These are phyloP conservation scores for Girardia tigrina DNA, from an alignment of 2,888 invertebrate genomes.

Conservation along the genomic window DNA sequence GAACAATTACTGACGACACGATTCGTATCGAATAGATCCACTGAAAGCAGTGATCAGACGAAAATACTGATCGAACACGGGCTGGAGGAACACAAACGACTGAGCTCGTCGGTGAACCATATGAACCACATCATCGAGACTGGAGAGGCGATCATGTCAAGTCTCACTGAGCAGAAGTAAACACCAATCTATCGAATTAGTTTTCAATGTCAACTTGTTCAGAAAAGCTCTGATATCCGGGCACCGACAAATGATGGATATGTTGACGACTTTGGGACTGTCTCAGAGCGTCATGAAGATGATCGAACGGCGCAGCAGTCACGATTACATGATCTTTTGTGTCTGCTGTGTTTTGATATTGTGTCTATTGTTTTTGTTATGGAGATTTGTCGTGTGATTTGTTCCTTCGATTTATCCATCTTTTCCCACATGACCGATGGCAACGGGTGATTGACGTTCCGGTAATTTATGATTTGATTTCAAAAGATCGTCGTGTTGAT, in stretches of 20 bases:
- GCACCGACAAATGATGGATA: slow-evolving; percentile 67
- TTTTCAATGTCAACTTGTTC: not conserved
- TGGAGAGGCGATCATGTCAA: not conserved
- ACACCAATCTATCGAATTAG: too few species aligned
- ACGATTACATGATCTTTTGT: slow-evolving; percentile 74
- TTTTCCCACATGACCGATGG: too few species aligned
- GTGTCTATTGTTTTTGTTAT: not conserved
- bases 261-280: slow-evolving; percentile 77
- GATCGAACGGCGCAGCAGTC: slow-evolving; percentile 70
- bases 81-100: not conserved
- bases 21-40: not conserved
- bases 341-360: slow-evolving; percentile 56
- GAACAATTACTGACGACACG: not conserved
- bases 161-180: slow-evolving; percentile 1
- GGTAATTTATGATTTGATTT: too few species aligned
- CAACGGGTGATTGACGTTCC: too few species aligned
- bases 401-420: too few species aligned
- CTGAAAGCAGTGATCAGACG: not conserved
- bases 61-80: not conserved
- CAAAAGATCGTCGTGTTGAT: too few species aligned
- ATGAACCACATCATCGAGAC: not conserved
- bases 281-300: slow-evolving; percentile 85
- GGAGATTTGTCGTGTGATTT: not conserved
- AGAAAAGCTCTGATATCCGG: slow-evolving; percentile 62
- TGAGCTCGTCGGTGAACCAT: not conserved